Evolutionary conservation across 2,797 vertebrate species (phyloP).

Genomic region (Anomalospiza imberbis): DNA sequence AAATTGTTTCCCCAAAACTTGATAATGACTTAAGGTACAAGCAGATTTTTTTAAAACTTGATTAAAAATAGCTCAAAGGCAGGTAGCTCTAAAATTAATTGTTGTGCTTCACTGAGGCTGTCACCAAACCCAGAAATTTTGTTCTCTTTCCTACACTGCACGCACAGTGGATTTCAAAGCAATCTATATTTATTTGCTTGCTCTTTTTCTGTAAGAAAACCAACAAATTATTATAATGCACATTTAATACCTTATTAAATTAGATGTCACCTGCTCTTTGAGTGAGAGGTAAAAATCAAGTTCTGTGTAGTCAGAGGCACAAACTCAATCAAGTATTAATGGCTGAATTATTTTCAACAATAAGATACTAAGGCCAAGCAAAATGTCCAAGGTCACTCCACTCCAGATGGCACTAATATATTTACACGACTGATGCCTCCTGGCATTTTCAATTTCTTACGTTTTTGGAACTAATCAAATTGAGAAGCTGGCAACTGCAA

Average conservation of each 20-base stretch:
- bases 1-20: background rate
- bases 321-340: background rate
- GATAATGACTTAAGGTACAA: background rate
- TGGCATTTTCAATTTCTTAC: constrained; percentile 56
- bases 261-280: constrained; percentile 4
- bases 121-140: constrained; percentile 9
- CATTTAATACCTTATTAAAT: background rate
- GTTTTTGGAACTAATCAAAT: constrained; percentile 47
- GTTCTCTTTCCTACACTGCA: constrained; percentile 14
- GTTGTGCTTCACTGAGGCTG: constrained; percentile 31
- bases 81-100: constrained; percentile 60
- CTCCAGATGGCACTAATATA: constrained; percentile 51
- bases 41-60: background rate
- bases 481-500: background rate
- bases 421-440: constrained; percentile 55
- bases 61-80: constrained; percentile 56
- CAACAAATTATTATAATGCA: background rate
- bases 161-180: background rate
- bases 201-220: background rate
- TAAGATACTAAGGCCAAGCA: background rate
- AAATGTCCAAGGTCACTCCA: constrained; percentile 33
- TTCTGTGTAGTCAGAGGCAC: background rate
- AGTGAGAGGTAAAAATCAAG: background rate
- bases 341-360: background rate
- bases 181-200: background rate